Percentiles rank a stretch among this genome's conserved stretches.
These are phyloP conservation scores for Drosophila kurseongensis DNA, from an alignment of 1,140 invertebrate species.

Conservation along the genomic window DNA sequence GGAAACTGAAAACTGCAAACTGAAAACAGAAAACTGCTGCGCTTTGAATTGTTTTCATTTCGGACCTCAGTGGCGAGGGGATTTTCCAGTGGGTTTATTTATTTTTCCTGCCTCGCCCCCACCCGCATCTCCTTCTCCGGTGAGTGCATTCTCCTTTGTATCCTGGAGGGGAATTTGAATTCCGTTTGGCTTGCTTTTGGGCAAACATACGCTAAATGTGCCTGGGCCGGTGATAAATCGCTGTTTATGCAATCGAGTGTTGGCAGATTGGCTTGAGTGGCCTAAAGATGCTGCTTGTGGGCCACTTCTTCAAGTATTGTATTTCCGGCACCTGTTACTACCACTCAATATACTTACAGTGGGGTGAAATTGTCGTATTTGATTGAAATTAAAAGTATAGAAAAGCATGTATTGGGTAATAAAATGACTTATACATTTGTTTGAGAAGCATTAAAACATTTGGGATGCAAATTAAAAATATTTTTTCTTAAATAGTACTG, in stretches of 20 bases:
- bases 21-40: conserved; percentile 70
- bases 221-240: conserved; percentile 67
- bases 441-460: no score
- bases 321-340: conserved; percentile 24
- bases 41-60: conserved; percentile 77
- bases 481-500: no score
- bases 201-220: conserved; percentile 75
- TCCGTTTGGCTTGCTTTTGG: conserved; percentile 32
- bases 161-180: conserved; percentile 48
- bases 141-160: conserved; percentile 44
- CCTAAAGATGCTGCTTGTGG: conserved; percentile 27
- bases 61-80: conserved; percentile 36
- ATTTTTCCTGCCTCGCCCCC: conserved; percentile 34
- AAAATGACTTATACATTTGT: no score
- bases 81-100: conserved; percentile 54
- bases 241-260: conserved; percentile 44
- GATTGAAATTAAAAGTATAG: neutral
- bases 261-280: conserved; percentile 59
- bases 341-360: conserved; percentile 13
- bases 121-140: neutral
- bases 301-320: conserved; percentile 34
- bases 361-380: neutral
- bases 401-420: no score
- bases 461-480: no score
- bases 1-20: conserved; percentile 55